These are phyloP conservation scores for Stratiolaelaps scimitus DNA, from an alignment of 1,140 invertebrate genomes.

Conservation along the genomic window DNA sequence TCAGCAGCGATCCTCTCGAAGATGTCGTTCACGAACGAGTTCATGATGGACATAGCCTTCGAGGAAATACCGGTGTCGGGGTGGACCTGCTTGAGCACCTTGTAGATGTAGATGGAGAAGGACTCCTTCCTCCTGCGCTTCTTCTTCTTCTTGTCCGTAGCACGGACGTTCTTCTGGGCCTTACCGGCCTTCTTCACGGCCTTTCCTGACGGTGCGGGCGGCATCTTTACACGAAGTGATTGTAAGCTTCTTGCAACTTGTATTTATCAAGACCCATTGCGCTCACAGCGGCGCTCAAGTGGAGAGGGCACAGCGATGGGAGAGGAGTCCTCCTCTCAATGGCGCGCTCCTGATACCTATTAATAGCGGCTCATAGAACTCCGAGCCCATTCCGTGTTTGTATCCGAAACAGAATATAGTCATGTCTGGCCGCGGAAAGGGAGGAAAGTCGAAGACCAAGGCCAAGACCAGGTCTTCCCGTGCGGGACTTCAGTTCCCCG, in stretches of 20 bases:
- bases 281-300: too few species aligned
- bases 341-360: too few species aligned
- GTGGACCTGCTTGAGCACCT: constrained; percentile 58
- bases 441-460: constrained; percentile 33
- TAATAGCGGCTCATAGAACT: too few species aligned
- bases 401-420: neutral
- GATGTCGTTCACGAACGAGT: constrained; percentile 44
- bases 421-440: constrained; percentile 35
- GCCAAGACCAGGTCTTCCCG: constrained; percentile 38
- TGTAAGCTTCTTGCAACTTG: too few species aligned
- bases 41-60: constrained; percentile 45
- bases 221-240: neutral
- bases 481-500: constrained; percentile 43
- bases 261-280: too few species aligned
- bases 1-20: constrained; percentile 42
- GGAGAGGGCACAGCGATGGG: too few species aligned
- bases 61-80: constrained; percentile 54
- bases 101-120: constrained; percentile 57
- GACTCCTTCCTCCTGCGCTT: constrained; percentile 48
- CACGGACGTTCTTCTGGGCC: constrained; percentile 30
- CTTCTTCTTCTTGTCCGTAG: constrained; percentile 32
- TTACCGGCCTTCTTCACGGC: constrained; percentile 30
- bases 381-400: too few species aligned
- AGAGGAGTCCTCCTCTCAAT: too few species aligned
- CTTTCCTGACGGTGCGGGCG: constrained; percentile 51